phyloP scores from a whole-genome alignment of 2,888 invertebrate genomes.

The Euproctis similis region DNA sequence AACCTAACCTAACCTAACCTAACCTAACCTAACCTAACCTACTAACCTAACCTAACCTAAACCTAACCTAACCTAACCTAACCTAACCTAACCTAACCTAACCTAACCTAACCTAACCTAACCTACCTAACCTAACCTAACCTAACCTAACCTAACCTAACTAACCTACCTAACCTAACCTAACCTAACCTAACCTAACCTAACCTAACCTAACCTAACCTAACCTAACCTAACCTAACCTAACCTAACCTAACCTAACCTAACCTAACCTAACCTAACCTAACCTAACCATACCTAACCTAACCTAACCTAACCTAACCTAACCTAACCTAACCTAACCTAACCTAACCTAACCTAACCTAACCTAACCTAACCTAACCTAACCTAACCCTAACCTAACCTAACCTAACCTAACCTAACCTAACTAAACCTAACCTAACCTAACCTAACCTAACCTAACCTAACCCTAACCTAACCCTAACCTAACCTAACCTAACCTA shows the following conservation, averaged over 20 bases:
- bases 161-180: constrained; percentile 18
- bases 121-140: too few species aligned
- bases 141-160: too few species aligned
- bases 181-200: constrained; percentile 18
- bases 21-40: too few species aligned
- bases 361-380: too few species aligned
- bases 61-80: too few species aligned
- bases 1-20: constrained; percentile 15
- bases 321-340: constrained; percentile 16
- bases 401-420: constrained; percentile 17
- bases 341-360: too few species aligned
- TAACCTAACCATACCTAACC: too few species aligned
- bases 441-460: too few species aligned
- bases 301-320: constrained; percentile 5
- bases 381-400: constrained; percentile 13
- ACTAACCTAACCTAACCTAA: too few species aligned
- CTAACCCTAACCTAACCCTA: too few species aligned
- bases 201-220: constrained; percentile 20
- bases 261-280: constrained; percentile 8
- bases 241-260: constrained; percentile 19
- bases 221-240: constrained; percentile 13
- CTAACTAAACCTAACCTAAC: constrained; percentile 22
- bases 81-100: constrained; percentile 16
- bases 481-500: too few species aligned
- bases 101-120: constrained; percentile 13